Conservation (phyloP, 1,140 invertebrate species). For the Lethrus apterus region DNA sequence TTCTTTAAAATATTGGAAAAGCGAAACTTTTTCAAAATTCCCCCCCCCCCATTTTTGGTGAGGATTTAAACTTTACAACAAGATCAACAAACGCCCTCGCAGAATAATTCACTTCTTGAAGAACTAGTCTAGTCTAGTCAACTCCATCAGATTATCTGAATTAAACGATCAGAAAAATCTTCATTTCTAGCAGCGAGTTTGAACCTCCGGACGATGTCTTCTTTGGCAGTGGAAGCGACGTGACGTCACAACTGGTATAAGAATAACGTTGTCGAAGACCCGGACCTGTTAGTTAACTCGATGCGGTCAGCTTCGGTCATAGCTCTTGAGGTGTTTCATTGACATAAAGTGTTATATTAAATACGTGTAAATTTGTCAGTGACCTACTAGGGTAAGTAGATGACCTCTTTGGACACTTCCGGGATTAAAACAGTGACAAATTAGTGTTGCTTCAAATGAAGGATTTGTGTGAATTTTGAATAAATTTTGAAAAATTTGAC, state of each 20-base stretch:
- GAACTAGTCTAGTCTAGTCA: no score
- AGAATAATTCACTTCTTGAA: no score
- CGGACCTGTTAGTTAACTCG: slow-evolving; percentile 11
- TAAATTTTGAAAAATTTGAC: neutral
- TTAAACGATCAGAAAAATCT: no score
- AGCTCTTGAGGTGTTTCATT: slow-evolving; percentile 12
- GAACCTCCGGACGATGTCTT: neutral
- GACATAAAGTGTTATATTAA: slow-evolving; percentile 5
- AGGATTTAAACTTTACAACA: no score
- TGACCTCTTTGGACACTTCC: no score
- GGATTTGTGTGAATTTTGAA: neutral
- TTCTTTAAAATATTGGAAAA: no score
- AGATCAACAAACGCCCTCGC: no score
- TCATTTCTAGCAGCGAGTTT: no score
- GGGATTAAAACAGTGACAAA: no score
- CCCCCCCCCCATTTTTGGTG: no score
- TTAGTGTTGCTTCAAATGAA: neutral
- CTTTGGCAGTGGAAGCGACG: slow-evolving; percentile 9
- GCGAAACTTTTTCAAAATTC: no score
- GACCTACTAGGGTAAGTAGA: neutral
- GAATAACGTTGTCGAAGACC: slow-evolving; percentile 3
- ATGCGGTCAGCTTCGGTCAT: slow-evolving; percentile 9
- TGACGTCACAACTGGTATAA: slow-evolving; percentile 12
- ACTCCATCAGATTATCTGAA: no score
- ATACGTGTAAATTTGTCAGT: neutral